Percentiles rank a stretch among this genome's conserved stretches.
These are phyloP conservation scores for Hyphantria cunea DNA, from an alignment of 1,140 invertebrate genomes.

Conservation along the genomic window DNA sequence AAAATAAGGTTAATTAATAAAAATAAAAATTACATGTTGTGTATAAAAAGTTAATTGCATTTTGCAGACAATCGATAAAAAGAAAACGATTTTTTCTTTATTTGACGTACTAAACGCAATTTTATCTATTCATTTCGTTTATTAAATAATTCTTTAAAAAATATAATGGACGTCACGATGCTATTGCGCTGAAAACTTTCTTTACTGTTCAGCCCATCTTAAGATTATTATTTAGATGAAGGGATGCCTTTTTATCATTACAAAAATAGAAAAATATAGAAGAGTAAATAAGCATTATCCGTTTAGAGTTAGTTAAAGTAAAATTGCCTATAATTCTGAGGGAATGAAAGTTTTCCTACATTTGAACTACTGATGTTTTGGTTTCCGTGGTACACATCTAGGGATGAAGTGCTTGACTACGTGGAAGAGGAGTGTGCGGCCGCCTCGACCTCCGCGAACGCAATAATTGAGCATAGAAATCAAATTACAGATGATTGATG, in stretches of 20 bases:
- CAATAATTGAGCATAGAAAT: slow-evolving; percentile 82
- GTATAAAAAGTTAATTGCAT: slow-evolving; percentile 21
- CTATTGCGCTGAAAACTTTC: too few species aligned
- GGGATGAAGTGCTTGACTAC: slow-evolving; percentile 41
- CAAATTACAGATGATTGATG: slow-evolving; percentile 81
- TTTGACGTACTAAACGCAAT: too few species aligned
- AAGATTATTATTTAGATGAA: too few species aligned
- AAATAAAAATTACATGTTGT: slow-evolving; percentile 20
- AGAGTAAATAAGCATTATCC: too few species aligned
- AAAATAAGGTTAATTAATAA: slow-evolving; percentile 33
- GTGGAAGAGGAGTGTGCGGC: slow-evolving; percentile 58
- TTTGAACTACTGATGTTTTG: slow-evolving; percentile 25
- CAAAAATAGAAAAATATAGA: too few species aligned
- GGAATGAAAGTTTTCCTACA: not conserved
- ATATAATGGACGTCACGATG: too few species aligned
- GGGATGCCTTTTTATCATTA: too few species aligned
- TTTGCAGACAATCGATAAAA: slow-evolving; percentile 11
- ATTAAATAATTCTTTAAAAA: too few species aligned
- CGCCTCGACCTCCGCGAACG: slow-evolving; percentile 72
- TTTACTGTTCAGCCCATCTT: too few species aligned
- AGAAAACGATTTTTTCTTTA: too few species aligned
- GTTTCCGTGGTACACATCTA: slow-evolving; percentile 37
- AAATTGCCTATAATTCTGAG: not conserved
- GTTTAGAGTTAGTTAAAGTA: not conserved
- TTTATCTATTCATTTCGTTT: too few species aligned